phyloP scores from a whole-genome alignment of 2,888 invertebrate species.

The Chaetogeoica ovagalla region DNA sequence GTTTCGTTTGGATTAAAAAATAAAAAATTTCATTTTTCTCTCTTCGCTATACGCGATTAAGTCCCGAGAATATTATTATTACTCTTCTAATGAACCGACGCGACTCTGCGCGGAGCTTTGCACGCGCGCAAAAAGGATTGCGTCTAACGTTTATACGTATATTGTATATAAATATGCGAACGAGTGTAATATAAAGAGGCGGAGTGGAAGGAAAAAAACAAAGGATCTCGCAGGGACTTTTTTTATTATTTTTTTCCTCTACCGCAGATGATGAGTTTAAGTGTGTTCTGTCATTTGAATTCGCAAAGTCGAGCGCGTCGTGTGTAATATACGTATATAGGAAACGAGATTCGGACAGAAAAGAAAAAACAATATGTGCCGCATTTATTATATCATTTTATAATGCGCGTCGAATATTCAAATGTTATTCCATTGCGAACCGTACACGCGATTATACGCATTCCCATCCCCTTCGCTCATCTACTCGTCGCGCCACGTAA shows the following conservation, averaged over 20 bases:
- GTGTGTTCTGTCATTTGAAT: conserved; percentile 53
- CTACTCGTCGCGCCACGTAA: background rate
- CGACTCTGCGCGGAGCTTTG: conserved; percentile 2
- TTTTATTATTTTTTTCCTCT: conserved; percentile 14
- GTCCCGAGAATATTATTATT: conserved; percentile 44
- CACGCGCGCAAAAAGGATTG: conserved; percentile 34
- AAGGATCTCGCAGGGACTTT: conserved; percentile 27
- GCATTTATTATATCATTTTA: background rate
- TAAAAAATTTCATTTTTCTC: background rate
- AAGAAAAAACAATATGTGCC: conserved; percentile 40
- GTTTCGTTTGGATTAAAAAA: background rate
- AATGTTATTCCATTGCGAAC: background rate
- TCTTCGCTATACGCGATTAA: conserved; percentile 10
- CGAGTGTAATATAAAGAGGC: background rate
- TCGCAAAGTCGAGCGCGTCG: conserved; percentile 28
- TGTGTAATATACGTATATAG: background rate
- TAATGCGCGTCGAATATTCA: conserved; percentile 29
- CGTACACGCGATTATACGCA: conserved; percentile 6
- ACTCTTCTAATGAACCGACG: conserved; percentile 42
- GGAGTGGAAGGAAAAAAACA: conserved; percentile 14
- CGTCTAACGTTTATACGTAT: conserved; percentile 43
- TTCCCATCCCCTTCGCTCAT: background rate
- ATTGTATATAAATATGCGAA: conserved; percentile 10
- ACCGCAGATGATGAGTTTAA: conserved; percentile 50
- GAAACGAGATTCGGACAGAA: conserved; percentile 27